Evolutionary conservation across 2,888 invertebrate species (phyloP), one percentile per base, ranked within the genome.

Genomic region (Polydrusus cervinus): DNA sequence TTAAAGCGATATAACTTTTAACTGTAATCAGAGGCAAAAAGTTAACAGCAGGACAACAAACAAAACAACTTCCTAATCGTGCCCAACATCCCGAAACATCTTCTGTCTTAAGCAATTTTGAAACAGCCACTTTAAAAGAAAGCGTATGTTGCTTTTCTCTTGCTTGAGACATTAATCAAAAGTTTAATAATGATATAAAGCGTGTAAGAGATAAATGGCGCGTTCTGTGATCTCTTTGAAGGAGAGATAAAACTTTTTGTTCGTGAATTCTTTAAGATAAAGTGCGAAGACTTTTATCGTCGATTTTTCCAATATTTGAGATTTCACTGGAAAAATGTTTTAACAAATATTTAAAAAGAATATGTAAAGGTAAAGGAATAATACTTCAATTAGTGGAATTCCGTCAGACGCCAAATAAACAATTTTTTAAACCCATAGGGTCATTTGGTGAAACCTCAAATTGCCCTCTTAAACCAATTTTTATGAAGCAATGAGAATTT

Each of bases 151-250:
- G 30, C 57, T 38, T 16, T 38, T 18, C 57, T n/a, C 16, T 38
- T 18, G 5, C 34, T n/a, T 38, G 30, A 34, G 18, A 20, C 55
- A 69, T 55, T 51, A 67, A 68, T 74, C 74, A 74, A 74, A 74
- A 74, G 53, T 74, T 68, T 74, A 62, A 74, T 74, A 74, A 74
- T 74, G 62, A 62, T 64, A 74, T 68, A 68, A 45, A 74, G 45
- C 55, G 68, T 55, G 68, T 69, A 64, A 64, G 62, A 71, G 74
- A 74, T 74, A 68, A 69, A 74, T 68, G 74, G 64, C 67, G 45
- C 45, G 62, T 55, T 69, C 62, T 18, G 16, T 38, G 38, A 60
- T 60, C 57, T 60, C 53, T 69, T 25, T 62, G 16, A 62, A 64
- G 61, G 53, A 25, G 43, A 74, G 68, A 74, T 69, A 74, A 74